Evolutionary conservation across 2,888 invertebrate species (phyloP), one percentile per base, ranked within the genome.

Genomic region (Dioctria rufipes): DNA sequence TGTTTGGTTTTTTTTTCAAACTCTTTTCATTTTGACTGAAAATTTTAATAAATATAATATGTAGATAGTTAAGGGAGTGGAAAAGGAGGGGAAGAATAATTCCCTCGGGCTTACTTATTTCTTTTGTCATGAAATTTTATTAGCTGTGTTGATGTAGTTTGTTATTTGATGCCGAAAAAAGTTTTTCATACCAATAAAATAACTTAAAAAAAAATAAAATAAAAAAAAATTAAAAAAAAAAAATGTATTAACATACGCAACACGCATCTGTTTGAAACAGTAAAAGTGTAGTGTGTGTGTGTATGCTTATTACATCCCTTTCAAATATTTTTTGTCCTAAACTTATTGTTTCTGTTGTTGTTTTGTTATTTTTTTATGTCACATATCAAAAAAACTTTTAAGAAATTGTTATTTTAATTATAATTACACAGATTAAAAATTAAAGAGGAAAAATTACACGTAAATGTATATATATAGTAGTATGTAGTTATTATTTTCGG

Each of bases 351-450:
- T 37, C 54, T 51, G 25, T 71, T 49, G 49, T 54, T 71, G 6
- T 51, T 43, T 6, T 6, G 8, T 46, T 46, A 6, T 5, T 67
- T 9, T 67, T 54, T 73, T 75, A 37, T 43, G 39, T 75, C 75
- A 75, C 75, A 61, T 75, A 61, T 75, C 75, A 75, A 75, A 75
- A 25, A 60, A 40, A 39, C 40, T 65, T 75, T 75, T 75, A 75
- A 60, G 61, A 75, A 75, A 75, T 58, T 9, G 58, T 71, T 54
- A 54, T 75, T 58, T 25, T 58, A 13, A 13, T 60, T 37, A 25
- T 78, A 80, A 80, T 79, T 83, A 82, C 80, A 82, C 82, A 82
- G 83, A 83, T 81, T 25, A 78, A 80, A 81, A 13, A 60, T 25
- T 13, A n/a, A 25, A 60, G n/a, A 60, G 25, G n/a, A 13, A 13